These are phyloP conservation scores for Acleris sparsana DNA, from an alignment of 2,888 invertebrate genomes.

Conservation along the genomic window DNA sequence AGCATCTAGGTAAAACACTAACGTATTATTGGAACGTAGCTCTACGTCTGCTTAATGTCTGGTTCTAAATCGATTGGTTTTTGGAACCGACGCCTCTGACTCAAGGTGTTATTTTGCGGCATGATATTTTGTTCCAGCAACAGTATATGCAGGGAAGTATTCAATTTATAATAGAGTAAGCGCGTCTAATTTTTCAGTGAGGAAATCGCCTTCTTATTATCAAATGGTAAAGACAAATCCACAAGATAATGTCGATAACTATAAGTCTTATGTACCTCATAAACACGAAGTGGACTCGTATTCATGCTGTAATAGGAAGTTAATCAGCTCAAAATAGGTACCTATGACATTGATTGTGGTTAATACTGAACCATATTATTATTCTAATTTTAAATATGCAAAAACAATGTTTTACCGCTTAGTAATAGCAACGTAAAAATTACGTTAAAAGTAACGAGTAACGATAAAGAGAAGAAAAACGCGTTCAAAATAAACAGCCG, in stretches of 20 bases:
- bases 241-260: no score
- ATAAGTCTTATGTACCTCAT: no score
- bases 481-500: constrained; percentile 21
- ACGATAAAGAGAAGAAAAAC: constrained; percentile 16
- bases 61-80: constrained; percentile 33
- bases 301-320: no score
- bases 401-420: not conserved
- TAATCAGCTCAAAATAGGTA: no score
- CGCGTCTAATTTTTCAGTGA: not conserved
- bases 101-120: constrained; percentile 30
- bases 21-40: constrained; percentile 26
- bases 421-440: constrained; percentile 7
- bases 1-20: constrained; percentile 24
- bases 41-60: constrained; percentile 40
- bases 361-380: not conserved
- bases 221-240: no score
- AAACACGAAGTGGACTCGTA: no score
- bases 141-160: constrained; percentile 17
- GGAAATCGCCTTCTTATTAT: not conserved
- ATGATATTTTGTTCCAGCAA: constrained; percentile 31
- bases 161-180: not conserved
- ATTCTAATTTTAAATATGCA: not conserved
- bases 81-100: constrained; percentile 35
- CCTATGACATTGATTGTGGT: no score
- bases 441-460: constrained; percentile 11